Evolutionary conservation across 2,797 vertebrate genomes (phyloP).

Genomic region (Emydoidea blandingii): DNA sequence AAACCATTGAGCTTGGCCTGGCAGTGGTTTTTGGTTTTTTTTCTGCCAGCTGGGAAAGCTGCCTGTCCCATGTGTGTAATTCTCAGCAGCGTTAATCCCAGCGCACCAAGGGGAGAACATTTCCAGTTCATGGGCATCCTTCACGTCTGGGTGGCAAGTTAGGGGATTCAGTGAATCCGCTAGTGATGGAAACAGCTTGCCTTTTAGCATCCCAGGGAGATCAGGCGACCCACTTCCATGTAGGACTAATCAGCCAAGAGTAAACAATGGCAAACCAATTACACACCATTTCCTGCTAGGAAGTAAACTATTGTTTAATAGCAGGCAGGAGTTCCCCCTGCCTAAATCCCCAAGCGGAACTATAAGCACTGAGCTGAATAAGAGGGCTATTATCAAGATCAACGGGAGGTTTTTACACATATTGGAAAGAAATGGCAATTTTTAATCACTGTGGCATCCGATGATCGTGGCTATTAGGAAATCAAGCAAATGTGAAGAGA

Average conservation of each 20-base stretch:
- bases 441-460: neutral
- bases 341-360: neutral
- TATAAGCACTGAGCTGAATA: neutral
- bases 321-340: neutral
- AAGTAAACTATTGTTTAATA: conserved; percentile 41
- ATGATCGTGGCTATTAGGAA: neutral
- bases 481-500: neutral
- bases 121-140: neutral
- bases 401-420: neutral
- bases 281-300: conserved; percentile 5
- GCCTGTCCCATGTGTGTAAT: neutral
- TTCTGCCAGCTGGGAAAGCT: neutral
- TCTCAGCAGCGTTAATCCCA: neutral
- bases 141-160: neutral
- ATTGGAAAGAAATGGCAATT: neutral
- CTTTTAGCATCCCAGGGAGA: neutral
- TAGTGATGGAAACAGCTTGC: neutral
- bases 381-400: neutral
- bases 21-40: neutral
- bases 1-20: neutral
- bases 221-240: neutral
- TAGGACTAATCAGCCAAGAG: conserved; percentile 12
- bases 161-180: neutral
- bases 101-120: neutral
- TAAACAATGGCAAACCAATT: conserved; percentile 41